Evolutionary conservation across 2,113 vertebrate species (phyloP), one percentile per base, ranked within the genome.

Genomic region (Arothron firmamentum): DNA sequence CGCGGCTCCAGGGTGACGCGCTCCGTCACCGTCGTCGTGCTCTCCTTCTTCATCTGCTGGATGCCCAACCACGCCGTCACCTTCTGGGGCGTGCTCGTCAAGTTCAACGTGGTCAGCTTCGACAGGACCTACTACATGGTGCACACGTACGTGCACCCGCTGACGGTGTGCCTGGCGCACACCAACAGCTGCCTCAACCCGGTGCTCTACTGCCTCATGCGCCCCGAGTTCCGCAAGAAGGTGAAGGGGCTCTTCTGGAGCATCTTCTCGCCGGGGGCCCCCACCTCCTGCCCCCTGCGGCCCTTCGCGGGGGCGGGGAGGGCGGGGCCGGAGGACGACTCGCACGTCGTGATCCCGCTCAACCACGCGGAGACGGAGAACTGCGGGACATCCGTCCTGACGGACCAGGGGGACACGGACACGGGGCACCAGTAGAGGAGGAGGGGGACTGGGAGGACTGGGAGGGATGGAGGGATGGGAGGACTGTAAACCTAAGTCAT

Each of bases 131-230:
- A 93, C 76, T 97, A 95, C 81, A 71, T 92, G 73, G 90, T 93
- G 34, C 96, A 97, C 62, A 93, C 92, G 0, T 98, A 96, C 67
- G 72, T 93, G 3, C 95, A 96, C 82, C 95, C 96, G 3, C 83
- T 95, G 78, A 95, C 92, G 0, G 89, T 94, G 65, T 98, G 95
- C 84, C 87, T 96, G 60, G 95, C 95, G 0, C 92, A 97, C 80
- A 93, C 92, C 70, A 98, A 96, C 87, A 97, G 95, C 89, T 96
- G 95, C 85, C 88, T 97, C 72, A 97, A 97, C 72, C 95, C 95
- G 6, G 79, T 97, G 43, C 86, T 97, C 54, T 97, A 98, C 84
- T 97, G 96, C 65, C 91, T 97, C 5, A 94, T 94, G 90, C 92
- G 95, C 80, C 90, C 91, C 12, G 94, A 98, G 82, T 97, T 96